Base-by-base conservation (phyloP, 2,888 invertebrate genomes). In the Agonum fuliginosum region DNA sequence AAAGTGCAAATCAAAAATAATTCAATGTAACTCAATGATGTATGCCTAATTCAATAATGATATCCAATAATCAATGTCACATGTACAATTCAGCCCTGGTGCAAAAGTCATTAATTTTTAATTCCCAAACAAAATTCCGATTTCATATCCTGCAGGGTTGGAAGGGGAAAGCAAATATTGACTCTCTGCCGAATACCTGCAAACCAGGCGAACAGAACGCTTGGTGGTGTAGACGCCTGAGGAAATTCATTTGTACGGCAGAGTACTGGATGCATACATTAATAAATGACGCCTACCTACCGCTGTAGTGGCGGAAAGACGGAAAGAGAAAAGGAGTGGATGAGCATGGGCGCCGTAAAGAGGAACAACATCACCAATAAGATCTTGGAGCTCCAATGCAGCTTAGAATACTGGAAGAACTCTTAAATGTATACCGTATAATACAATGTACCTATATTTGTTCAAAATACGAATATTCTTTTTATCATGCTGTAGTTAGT, bases 91-190 rank as follows among this genome's bases (percentile, higher is more conserved):
- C n/a, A 6, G 12, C 48, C n/a, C n/a, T n/a, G n/a, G 20, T 2
- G 54, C 24, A 54, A 54, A 54, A 54, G 54, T 54, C 54, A 54
- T 54, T 54, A 54, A 54, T 54, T 24, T 54, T 54, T 54, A 54
- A 54, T n/a, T 24, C 54, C 54, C 54, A 54, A 48, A 54, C 54
- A 54, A 54, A 54, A 54, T 54, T 54, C 54, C 22, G 54, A 54
- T 54, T 54, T 54, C 22, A 54, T 54, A 54, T 54, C 20, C 37
- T 10, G 10, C n/a, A 10, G 37, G 37, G 10, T 12, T 54, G 22
- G 54, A 10, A 12, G 54, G 54, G 10, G 54, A 54, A 37, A 37
- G 10, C 54, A 54, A 54, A 54, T 54, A 54, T 54, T 54, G 54
- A 54, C 54, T 12, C 37, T 3, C 4, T n/a, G 54, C 24, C 22